phyloP scores from a whole-genome alignment of 2,113 vertebrate genomes.

The Cavia porcellus region DNA sequence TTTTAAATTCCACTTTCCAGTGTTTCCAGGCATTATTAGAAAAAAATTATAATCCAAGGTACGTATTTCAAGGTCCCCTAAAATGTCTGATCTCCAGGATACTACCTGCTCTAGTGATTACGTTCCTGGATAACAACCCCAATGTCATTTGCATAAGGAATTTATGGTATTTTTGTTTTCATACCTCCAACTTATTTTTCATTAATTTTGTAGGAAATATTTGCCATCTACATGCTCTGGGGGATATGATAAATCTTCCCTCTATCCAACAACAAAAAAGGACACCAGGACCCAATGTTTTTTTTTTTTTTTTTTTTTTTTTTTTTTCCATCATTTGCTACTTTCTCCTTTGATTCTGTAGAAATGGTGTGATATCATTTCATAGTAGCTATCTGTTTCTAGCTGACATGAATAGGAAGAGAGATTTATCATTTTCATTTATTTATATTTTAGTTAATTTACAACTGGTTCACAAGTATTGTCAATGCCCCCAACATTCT shows the following conservation, averaged over 20 bases:
- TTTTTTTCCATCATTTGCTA: neutral
- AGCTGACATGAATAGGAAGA: neutral
- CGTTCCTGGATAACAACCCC: neutral
- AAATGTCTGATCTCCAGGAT: neutral
- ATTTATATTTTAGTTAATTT: neutral
- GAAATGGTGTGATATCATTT: neutral
- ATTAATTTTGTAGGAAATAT: neutral
- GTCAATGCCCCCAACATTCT: fast-evolving
- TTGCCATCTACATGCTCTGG: neutral
- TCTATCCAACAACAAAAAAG: neutral
- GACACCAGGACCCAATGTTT: neutral
- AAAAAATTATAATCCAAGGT: neutral
- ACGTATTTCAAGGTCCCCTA: neutral
- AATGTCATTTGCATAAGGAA: neutral
- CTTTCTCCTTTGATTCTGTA: neutral
- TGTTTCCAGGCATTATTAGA: neutral
- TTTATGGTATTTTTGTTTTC: neutral
- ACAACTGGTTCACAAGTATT: neutral
- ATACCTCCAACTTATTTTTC: neutral
- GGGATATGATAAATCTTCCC: neutral
- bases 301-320: no score
- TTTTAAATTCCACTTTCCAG: neutral
- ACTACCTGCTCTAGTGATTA: neutral
- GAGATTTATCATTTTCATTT: neutral
- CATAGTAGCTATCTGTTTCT: fast-evolving